Evolutionary conservation across 1,140 invertebrate genomes (phyloP).

Genomic region (Hydropsyche tenuis): DNA sequence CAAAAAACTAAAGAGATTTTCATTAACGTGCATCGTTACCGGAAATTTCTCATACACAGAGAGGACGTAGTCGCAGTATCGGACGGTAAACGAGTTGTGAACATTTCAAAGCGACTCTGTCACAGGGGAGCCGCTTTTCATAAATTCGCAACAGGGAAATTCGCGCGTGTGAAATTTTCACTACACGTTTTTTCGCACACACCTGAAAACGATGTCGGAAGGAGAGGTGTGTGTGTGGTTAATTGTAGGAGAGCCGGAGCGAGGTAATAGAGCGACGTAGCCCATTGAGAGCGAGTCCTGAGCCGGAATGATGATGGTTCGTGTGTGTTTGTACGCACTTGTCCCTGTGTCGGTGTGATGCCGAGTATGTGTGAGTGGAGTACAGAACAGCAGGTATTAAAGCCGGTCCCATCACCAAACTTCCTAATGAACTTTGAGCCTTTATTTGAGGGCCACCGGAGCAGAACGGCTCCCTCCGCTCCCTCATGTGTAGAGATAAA

Average conservation of each 20-base stretch:
- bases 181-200: not conserved
- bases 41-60: no score
- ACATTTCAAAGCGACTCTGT: no score
- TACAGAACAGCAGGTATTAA: slow-evolving; percentile 36
- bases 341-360: not conserved
- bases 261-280: slow-evolving; percentile 19
- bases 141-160: no score
- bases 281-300: slow-evolving; percentile 23
- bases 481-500: slow-evolving; percentile 12
- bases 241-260: not conserved
- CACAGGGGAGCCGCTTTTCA: no score
- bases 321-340: no score
- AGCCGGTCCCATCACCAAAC: slow-evolving; percentile 33
- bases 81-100: no score
- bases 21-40: no score
- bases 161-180: not conserved
- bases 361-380: not conserved
- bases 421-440: slow-evolving; percentile 39
- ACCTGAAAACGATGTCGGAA: not conserved
- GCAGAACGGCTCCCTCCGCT: slow-evolving; percentile 26
- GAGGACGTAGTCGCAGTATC: no score
- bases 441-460: slow-evolving; percentile 37
- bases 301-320: slow-evolving; percentile 14
- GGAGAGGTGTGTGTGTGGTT: not conserved
- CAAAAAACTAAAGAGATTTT: no score